Percentiles rank a stretch among this genome's conserved stretches.
Conservation (phyloP, 2,888 invertebrate species). For the Agonopterix arenella region DNA sequence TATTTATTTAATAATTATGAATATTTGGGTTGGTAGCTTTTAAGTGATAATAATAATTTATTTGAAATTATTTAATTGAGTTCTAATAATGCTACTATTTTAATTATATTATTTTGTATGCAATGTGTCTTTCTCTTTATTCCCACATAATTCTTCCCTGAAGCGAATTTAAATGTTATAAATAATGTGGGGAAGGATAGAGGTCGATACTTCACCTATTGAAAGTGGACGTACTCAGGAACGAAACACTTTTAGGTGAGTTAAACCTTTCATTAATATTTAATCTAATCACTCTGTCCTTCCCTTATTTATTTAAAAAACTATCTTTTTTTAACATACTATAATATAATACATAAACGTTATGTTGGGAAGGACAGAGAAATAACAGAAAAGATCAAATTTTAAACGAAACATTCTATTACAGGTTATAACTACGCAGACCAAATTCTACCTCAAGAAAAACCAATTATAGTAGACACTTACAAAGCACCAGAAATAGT, state of each 20-base stretch:
- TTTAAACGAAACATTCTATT: slow-evolving; percentile 13
- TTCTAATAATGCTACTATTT: slow-evolving; percentile 25
- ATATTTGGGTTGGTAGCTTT: slow-evolving; percentile 1
- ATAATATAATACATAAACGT: slow-evolving; percentile 8
- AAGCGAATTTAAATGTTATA: slow-evolving; percentile 13
- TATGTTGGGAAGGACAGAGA: slow-evolving; percentile 72
- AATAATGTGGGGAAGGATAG: slow-evolving; percentile 65
- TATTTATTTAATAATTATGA: background rate
- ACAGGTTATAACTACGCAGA: slow-evolving; percentile 55
- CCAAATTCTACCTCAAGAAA: slow-evolving; percentile 25
- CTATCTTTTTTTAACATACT: slow-evolving; percentile 1
- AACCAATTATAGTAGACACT: slow-evolving; percentile 29
- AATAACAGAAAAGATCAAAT: slow-evolving; percentile 4
- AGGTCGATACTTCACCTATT: slow-evolving; percentile 65
- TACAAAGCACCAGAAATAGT: slow-evolving; percentile 49
- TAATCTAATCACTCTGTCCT: slow-evolving; percentile 75
- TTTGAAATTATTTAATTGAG: slow-evolving; percentile 1
- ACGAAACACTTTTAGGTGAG: slow-evolving; percentile 72
- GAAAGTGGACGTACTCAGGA: slow-evolving; percentile 55
- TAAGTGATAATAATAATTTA: slow-evolving; percentile 3
- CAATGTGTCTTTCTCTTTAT: slow-evolving; percentile 33
- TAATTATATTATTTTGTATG: slow-evolving; percentile 47
- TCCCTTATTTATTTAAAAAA: slow-evolving; percentile 55
- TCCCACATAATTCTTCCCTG: slow-evolving; percentile 61
- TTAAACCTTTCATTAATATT: slow-evolving; percentile 37